These are phyloP conservation scores for Helarctos malayanus DNA, from an alignment of 2,797 vertebrate species.

Conservation along the genomic window DNA sequence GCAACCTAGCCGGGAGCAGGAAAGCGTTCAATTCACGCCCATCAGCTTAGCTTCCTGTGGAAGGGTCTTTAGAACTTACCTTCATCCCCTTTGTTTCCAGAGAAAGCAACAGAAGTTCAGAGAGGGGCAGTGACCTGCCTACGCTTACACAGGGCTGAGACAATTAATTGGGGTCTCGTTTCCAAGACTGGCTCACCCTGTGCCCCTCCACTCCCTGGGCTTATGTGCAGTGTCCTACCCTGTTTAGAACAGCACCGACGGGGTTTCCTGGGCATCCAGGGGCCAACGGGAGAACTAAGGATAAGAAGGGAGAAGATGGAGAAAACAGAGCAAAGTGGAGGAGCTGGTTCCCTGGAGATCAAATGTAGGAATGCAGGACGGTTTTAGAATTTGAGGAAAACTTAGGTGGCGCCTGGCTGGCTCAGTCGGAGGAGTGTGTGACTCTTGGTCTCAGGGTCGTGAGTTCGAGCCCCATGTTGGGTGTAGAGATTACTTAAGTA, in stretches of 20 bases:
- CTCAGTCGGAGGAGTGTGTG: neutral
- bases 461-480: neutral
- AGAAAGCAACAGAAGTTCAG: neutral
- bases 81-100: neutral
- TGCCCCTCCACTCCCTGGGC: neutral
- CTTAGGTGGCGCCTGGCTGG: neutral
- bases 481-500: neutral
- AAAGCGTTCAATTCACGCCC: neutral
- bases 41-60: too few relatives aligned
- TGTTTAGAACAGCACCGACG: neutral
- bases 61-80: neutral
- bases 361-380: too few relatives aligned
- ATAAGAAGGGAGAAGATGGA: neutral
- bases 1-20: neutral
- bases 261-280: neutral
- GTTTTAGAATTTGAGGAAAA: neutral
- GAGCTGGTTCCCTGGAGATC: neutral
- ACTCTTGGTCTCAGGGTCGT: neutral
- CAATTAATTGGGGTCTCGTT: neutral
- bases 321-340: neutral
- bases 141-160: neutral
- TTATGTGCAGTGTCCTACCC: neutral
- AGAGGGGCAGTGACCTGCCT: neutral
- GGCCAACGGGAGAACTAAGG: neutral
- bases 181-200: neutral